These are phyloP conservation scores for Zaprionus camerounensis DNA, from an alignment of 1,140 invertebrate species.

Conservation along the genomic window DNA sequence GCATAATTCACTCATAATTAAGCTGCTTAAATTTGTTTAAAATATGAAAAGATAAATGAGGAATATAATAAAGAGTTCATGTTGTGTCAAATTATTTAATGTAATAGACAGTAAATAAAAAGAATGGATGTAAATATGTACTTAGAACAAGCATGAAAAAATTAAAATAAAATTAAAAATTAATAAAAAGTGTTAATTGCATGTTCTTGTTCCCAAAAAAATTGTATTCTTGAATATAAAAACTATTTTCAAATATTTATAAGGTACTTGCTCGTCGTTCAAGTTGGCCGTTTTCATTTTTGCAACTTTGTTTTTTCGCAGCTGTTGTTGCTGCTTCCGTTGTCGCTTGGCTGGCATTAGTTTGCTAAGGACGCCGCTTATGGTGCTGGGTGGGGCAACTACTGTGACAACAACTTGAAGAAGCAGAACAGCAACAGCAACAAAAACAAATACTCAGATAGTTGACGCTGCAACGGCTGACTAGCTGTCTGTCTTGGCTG, in stretches of 20 bases:
- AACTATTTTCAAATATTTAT: not conserved
- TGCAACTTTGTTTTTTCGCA: slow-evolving; percentile 16
- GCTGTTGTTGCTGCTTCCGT: slow-evolving; percentile 37
- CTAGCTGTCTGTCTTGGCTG: slow-evolving; percentile 36
- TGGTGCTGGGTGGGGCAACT: slow-evolving; percentile 54
- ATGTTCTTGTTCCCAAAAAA: no score
- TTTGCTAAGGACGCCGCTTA: slow-evolving; percentile 73
- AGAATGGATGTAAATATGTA: no score
- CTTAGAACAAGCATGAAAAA: no score
- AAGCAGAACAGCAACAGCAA: slow-evolving; percentile 18
- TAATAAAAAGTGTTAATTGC: no score
- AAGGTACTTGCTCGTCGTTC: slow-evolving; percentile 9
- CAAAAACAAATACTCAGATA: slow-evolving; percentile 5
- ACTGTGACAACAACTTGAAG: slow-evolving; percentile 27
- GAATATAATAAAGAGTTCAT: no score
- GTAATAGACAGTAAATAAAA: no score
- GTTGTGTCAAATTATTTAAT: no score
- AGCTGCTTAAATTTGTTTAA: no score
- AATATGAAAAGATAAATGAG: no score
- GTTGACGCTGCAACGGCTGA: slow-evolving; percentile 60
- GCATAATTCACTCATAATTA: no score
- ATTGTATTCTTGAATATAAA: not conserved
- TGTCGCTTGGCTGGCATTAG: slow-evolving; percentile 42
- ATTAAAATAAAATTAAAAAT: no score
- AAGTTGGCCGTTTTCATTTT: not conserved